phyloP scores from a whole-genome alignment of 2,113 vertebrate species.

The Ivindomyrus marchei region DNA sequence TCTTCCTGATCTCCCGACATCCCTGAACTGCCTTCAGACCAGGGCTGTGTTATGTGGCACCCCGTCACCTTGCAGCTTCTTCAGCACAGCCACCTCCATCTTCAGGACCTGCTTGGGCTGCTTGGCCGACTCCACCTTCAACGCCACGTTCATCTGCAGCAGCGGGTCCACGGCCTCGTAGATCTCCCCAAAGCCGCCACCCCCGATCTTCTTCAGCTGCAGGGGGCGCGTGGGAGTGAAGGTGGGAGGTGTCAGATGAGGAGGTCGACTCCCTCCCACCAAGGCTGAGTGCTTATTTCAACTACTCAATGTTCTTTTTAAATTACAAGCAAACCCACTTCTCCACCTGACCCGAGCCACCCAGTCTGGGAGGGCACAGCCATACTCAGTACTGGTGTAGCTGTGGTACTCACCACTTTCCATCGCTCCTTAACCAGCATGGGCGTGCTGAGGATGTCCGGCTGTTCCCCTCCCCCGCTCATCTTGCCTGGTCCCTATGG shows the following conservation, averaged over 20 bases:
- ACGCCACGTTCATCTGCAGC: slow-evolving; percentile 90
- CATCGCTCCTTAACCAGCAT: slow-evolving; percentile 94
- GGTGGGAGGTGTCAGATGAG: background rate
- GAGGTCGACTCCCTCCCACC: background rate
- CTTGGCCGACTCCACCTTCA: slow-evolving; percentile 97
- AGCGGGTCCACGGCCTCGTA: slow-evolving; percentile 93
- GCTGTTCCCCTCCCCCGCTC: slow-evolving; percentile 90
- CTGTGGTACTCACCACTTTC: slow-evolving; percentile 87
- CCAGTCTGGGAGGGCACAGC: background rate
- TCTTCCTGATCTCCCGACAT: background rate
- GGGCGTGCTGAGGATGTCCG: slow-evolving; percentile 92
- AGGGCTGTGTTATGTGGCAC: background rate
- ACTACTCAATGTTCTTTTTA: background rate
- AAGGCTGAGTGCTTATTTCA: background rate
- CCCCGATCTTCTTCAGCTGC: slow-evolving; percentile 95
- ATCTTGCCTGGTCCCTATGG: slow-evolving; percentile 54
- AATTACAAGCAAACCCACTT: background rate
- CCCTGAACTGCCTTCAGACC: background rate
- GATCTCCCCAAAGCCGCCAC: slow-evolving; percentile 95
- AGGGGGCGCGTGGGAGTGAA: too few species aligned
- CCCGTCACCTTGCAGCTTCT: slow-evolving; percentile 87
- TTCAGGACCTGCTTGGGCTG: slow-evolving; percentile 98
- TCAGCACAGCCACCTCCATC: slow-evolving; percentile 97
- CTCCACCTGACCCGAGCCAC: background rate
- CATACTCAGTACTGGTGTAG: background rate